Evolutionary conservation across 2,797 vertebrate species (phyloP).

Genomic region (Pipistrellus pipistrellus): DNA sequence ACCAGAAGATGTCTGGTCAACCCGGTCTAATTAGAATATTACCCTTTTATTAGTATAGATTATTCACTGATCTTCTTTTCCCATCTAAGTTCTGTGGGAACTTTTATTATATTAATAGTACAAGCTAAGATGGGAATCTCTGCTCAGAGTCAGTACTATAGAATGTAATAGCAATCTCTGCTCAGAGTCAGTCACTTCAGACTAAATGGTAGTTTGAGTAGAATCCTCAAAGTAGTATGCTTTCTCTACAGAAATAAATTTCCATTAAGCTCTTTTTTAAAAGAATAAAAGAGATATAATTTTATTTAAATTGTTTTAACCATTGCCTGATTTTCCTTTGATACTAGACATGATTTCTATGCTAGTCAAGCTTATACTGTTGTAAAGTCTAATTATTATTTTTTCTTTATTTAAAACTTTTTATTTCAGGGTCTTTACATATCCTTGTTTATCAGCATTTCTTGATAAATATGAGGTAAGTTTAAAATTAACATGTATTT

Average conservation of each 20-base stretch:
- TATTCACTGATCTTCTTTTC: slow-evolving; percentile 3
- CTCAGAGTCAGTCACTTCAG: background rate
- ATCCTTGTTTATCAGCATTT: slow-evolving; percentile 94
- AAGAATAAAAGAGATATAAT: background rate
- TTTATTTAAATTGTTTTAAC: background rate
- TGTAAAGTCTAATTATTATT: slow-evolving; percentile 28
- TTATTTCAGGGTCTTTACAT: slow-evolving; percentile 94
- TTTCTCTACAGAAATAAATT: slow-evolving; percentile 54
- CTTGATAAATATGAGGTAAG: slow-evolving; percentile 94
- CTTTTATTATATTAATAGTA: background rate
- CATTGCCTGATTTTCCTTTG: slow-evolving; percentile 35
- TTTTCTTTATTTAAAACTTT: slow-evolving; percentile 68
- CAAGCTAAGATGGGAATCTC: background rate
- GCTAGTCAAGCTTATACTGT: slow-evolving; percentile 30
- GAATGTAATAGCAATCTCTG: background rate
- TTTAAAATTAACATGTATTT: slow-evolving; percentile 56
- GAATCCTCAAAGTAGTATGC: background rate
- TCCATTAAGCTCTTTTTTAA: slow-evolving; percentile 13
- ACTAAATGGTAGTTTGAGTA: background rate
- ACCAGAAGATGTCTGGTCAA: too few species aligned
- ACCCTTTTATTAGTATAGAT: background rate
- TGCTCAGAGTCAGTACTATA: background rate
- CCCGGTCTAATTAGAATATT: too few species aligned
- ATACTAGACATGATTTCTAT: slow-evolving; percentile 44
- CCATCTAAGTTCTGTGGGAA: background rate